phyloP scores from a whole-genome alignment of 2,888 invertebrate species.

The Apamea epomidion region DNA sequence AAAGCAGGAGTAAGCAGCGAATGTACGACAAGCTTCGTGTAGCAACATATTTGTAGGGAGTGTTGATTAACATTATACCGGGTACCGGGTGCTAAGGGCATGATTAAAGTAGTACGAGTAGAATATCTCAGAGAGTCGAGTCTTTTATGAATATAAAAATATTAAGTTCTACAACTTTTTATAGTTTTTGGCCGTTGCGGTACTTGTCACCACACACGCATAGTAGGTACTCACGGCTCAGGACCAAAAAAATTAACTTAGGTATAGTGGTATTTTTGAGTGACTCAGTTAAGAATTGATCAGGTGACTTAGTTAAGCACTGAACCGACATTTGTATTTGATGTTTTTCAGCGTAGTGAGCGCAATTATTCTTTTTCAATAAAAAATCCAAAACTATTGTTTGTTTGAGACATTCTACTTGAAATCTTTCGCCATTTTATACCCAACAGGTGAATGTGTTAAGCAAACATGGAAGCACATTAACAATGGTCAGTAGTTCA shows the following conservation, averaged over 20 bases:
- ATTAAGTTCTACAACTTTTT: background rate
- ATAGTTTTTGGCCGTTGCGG: background rate
- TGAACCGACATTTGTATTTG: background rate
- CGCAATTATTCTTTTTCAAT: background rate
- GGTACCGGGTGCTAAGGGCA: background rate
- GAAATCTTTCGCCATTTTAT: slow-evolving; percentile 17
- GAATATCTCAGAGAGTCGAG: slow-evolving; percentile 26
- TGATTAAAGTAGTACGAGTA: slow-evolving; percentile 21
- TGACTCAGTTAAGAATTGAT: background rate
- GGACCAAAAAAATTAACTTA: background rate
- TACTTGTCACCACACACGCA: background rate
- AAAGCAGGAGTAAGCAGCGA: slow-evolving; percentile 87
- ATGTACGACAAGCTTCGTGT: slow-evolving; percentile 66
- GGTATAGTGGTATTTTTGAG: background rate
- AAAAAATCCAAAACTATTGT: background rate
- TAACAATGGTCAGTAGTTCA: slow-evolving; percentile 46
- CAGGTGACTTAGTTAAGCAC: too few relatives aligned
- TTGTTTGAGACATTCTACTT: slow-evolving; percentile 40
- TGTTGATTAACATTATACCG: slow-evolving; percentile 4
- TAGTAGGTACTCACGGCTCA: background rate
- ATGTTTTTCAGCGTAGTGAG: too few relatives aligned
- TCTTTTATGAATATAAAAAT: background rate
- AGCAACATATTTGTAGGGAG: slow-evolving; percentile 19
- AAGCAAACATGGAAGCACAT: slow-evolving; percentile 34
- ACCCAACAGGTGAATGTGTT: slow-evolving; percentile 22